Evolutionary conservation across 2,888 invertebrate genomes (phyloP).

Genomic region (Caenorhabditis afra): DNA sequence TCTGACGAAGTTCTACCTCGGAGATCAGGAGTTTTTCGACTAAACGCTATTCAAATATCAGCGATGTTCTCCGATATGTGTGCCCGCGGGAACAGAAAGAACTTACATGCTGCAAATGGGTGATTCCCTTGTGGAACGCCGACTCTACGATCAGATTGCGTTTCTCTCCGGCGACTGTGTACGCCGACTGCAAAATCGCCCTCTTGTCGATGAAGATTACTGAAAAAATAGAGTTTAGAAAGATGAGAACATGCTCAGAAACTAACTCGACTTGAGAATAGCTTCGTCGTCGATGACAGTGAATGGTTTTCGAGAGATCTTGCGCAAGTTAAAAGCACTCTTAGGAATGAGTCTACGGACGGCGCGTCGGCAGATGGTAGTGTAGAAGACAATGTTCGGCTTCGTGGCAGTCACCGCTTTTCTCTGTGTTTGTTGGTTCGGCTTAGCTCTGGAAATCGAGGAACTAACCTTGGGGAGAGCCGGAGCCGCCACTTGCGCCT

Average conservation of each 20-base stretch:
- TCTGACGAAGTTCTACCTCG: too few relatives aligned
- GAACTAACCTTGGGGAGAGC: neutral
- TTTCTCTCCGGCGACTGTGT: conserved; percentile 26
- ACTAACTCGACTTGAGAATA: conserved; percentile 50
- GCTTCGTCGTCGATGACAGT: conserved; percentile 63
- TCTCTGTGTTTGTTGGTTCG: conserved; percentile 11
- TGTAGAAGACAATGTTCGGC: conserved; percentile 51
- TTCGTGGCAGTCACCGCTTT: conserved; percentile 43
- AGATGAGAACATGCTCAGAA: neutral
- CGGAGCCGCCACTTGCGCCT: neutral
- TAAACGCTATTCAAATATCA: neutral
- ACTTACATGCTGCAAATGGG: conserved; percentile 59
- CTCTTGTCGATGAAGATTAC: conserved; percentile 42
- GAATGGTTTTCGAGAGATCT: conserved; percentile 66
- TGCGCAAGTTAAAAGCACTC: conserved; percentile 63
- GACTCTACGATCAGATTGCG: conserved; percentile 28
- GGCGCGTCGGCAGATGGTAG: conserved; percentile 50
- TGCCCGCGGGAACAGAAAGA: neutral
- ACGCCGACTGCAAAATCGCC: conserved; percentile 12
- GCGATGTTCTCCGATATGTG: too few relatives aligned
- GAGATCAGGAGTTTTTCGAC: too few relatives aligned
- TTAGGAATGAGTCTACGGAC: conserved; percentile 64
- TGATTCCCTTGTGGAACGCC: conserved; percentile 55
- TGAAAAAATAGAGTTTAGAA: conserved; percentile 17
- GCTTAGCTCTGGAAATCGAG: neutral